phyloP scores from a whole-genome alignment of 2,888 invertebrate species.

The Sinhomidia bicolor region DNA sequence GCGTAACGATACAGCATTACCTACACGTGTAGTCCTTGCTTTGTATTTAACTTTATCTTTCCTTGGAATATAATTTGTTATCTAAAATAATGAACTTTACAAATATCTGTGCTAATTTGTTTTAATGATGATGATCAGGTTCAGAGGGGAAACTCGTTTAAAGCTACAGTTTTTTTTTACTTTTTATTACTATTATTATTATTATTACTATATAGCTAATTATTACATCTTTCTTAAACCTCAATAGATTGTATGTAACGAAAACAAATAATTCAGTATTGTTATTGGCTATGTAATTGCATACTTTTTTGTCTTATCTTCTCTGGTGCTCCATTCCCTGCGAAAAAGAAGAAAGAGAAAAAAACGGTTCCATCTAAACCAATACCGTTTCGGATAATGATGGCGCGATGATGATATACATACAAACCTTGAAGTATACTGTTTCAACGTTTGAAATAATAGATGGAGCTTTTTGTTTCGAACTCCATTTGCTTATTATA shows the following conservation, averaged over 20 bases:
- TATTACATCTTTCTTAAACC: background rate
- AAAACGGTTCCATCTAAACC: too few relatives aligned
- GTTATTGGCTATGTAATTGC: conserved; percentile 24
- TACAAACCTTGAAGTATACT: background rate
- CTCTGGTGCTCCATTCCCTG: background rate
- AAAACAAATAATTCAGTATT: conserved; percentile 22
- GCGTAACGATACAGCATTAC: background rate
- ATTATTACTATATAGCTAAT: too few relatives aligned
- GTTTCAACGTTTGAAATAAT: background rate
- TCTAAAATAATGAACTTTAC: conserved; percentile 37
- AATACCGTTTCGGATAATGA: background rate
- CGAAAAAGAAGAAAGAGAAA: too few relatives aligned
- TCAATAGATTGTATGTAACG: background rate
- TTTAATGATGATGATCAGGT: conserved; percentile 30
- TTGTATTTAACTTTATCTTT: too few relatives aligned
- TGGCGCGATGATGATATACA: background rate
- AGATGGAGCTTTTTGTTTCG: background rate
- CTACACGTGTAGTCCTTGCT: too few relatives aligned
- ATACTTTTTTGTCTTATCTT: conserved; percentile 14
- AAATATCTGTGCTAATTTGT: conserved; percentile 35
- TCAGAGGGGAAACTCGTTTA: conserved; percentile 34
- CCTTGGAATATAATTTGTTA: conserved; percentile 2
- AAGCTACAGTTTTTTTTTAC: conserved; percentile 26
- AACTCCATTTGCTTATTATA: background rate
- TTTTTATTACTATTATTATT: background rate